Base-by-base conservation (phyloP, 2,113 vertebrate species). In the Trinectes maculatus region DNA sequence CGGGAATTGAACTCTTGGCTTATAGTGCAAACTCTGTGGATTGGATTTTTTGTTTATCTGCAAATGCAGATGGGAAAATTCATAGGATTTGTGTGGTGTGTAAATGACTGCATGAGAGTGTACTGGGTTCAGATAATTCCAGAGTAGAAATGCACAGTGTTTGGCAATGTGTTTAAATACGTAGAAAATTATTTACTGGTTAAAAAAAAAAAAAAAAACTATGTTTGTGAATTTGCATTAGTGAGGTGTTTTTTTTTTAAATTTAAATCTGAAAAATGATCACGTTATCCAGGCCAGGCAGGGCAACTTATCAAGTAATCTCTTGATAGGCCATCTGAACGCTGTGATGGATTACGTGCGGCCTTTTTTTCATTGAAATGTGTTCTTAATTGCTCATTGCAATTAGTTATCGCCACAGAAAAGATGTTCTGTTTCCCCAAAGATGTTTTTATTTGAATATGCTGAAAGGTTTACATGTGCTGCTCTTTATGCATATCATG, bases 261-360 rank as follows among this genome's bases (percentile, higher is more conserved):
- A n/a, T n/a, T n/a, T n/a, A 78, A 66, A 83, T 57, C 56, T 85
- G 81, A 89, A 86, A 79, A 89, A 92, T 89, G 68, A 85, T 83
- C 57, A 58, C 44, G 68, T 72, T 89, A 86, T 86, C 80, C 49
- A 75, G 43, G 87, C 84, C 77, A 87, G 86, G 77, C 81, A 90
- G 81, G 70, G 55, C 69, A 88, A 86, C 80, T 89, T 75, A 90
- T 91, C 88, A 90, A 84, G 71, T 53, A 80, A 90, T 90, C 87
- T 90, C 81, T 58, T 85, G 85, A 85, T 86, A 87, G 69, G 71
- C 39, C 74, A 58, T 89, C 68, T 82, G 67, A 85, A 61, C 51
- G n/a, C 65, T 36, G 59, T 86, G 88, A 92, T 87, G 58, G 85
- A 91, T 91, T 74, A 80, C 36, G 55, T 57, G 63, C 80, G 75